A percentile compares a stretch with the other conserved stretches of the same genome.
phyloP scores from a whole-genome alignment of 2,113 vertebrate species.

The Accipiter virgatus region DNA sequence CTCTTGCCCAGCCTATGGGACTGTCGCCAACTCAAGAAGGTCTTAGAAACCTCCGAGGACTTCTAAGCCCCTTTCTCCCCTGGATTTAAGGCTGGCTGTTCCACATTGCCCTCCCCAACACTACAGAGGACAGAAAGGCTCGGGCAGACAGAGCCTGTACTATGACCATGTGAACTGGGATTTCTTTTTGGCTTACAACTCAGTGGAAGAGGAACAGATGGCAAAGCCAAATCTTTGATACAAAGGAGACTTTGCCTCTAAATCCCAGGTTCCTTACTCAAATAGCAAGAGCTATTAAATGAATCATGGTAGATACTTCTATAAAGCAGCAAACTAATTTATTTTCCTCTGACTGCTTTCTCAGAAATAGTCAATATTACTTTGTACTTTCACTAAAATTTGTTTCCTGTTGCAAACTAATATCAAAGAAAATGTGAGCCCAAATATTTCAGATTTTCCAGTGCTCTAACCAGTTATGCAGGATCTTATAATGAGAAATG shows the following conservation, averaged over 20 bases:
- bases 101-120: background rate
- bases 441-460: background rate
- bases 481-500: background rate
- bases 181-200: background rate
- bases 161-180: background rate
- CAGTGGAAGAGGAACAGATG: background rate
- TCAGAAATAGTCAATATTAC: background rate
- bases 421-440: background rate
- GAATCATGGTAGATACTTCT: background rate
- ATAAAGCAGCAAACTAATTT: background rate
- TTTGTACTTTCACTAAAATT: background rate
- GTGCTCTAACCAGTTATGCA: background rate
- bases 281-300: background rate
- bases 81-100: background rate
- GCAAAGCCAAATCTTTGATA: background rate
- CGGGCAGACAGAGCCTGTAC: fast-evolving
- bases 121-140: background rate
- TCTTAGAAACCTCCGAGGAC: background rate
- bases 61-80: background rate
- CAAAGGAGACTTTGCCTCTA: background rate
- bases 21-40: background rate
- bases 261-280: background rate
- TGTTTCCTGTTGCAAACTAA: background rate
- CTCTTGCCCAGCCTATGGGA: background rate
- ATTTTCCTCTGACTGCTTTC: background rate